Conservation (phyloP, 2,888 invertebrate species). For the Cyclophora punctaria region DNA sequence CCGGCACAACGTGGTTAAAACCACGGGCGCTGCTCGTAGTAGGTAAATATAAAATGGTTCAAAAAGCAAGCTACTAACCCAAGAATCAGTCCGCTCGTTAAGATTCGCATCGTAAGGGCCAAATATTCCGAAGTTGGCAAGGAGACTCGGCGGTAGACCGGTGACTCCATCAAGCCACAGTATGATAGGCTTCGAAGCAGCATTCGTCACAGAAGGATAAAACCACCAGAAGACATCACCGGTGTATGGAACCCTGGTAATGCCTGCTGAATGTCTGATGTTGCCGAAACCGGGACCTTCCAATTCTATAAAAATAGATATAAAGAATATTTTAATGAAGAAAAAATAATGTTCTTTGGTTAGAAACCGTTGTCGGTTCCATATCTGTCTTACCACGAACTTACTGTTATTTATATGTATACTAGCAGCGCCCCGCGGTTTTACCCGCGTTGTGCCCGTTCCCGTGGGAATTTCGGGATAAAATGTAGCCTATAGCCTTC, state of each 20-base stretch:
- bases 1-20: no score
- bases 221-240: constrained; percentile 94
- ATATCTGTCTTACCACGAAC: no score
- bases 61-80: constrained; percentile 70
- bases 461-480: no score
- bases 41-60: neutral
- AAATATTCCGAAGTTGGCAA: constrained; percentile 89
- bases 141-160: constrained; percentile 84
- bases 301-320: constrained; percentile 27
- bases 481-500: no score
- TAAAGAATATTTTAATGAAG: no score
- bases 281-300: constrained; percentile 65
- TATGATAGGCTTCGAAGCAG: constrained; percentile 78
- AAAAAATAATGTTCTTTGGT: no score
- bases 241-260: constrained; percentile 79
- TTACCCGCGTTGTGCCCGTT: no score
- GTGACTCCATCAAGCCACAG: constrained; percentile 94
- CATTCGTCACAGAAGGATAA: constrained; percentile 77
- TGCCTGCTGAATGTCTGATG: constrained; percentile 82
- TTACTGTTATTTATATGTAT: no score
- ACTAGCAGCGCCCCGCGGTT: no score
- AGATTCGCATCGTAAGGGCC: constrained; percentile 83
- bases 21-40: neutral
- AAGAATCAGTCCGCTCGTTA: constrained; percentile 78
- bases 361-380: no score